Evolutionary conservation across 2,888 invertebrate species (phyloP).

Genomic region (Calameuta filiformis): DNA sequence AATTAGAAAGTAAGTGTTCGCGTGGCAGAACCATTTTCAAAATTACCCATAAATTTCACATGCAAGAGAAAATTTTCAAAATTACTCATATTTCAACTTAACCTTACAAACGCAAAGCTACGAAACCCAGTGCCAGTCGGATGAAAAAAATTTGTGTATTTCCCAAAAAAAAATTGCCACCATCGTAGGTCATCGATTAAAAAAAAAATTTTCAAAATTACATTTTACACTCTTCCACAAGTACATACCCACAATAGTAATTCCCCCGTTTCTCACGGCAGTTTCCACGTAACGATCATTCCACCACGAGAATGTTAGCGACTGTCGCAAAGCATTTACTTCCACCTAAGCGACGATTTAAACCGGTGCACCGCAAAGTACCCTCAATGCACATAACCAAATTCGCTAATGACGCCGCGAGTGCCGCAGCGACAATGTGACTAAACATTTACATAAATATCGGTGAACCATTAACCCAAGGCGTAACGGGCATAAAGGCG

Average conservation of each 20-base stretch:
- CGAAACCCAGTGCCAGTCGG: background rate
- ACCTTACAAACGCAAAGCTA: background rate
- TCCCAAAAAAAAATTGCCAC: background rate
- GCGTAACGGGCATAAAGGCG: constrained; percentile 29
- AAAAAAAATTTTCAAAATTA: background rate
- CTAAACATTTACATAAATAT: constrained; percentile 49
- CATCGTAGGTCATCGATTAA: background rate
- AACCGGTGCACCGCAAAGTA: background rate
- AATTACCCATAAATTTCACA: background rate
- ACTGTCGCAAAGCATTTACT: background rate
- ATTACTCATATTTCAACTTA: background rate
- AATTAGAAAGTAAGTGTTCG: background rate
- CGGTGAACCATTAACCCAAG: constrained; percentile 48
- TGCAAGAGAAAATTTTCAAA: background rate
- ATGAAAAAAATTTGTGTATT: background rate
- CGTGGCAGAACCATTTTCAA: background rate
- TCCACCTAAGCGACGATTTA: background rate
- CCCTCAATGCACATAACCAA: background rate
- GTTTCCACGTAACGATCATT: background rate
- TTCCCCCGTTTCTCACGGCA: background rate
- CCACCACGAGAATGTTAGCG: background rate
- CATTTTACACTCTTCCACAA: background rate
- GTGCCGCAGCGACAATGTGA: constrained; percentile 35
- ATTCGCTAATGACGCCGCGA: background rate
- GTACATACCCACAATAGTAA: background rate